Conservation (phyloP, 2,113 vertebrate species). For the Pterophyllum scalare region DNA sequence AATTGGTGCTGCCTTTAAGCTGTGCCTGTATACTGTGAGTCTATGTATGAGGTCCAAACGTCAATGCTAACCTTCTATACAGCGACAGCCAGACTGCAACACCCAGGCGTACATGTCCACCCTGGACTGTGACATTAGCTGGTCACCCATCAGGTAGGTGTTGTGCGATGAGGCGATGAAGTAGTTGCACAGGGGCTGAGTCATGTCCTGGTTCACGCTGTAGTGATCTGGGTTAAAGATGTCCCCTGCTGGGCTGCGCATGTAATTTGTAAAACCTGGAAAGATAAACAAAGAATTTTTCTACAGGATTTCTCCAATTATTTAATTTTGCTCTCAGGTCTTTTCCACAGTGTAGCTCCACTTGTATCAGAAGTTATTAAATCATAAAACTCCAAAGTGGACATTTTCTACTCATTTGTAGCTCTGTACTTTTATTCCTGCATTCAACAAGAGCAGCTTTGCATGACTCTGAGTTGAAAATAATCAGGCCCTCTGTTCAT, state of each 20-base stretch:
- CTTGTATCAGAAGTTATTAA: neutral
- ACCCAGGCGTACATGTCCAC: slow-evolving; percentile 99
- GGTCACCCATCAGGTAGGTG: slow-evolving; percentile 98
- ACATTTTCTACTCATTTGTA: neutral
- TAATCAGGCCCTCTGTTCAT: too few relatives aligned
- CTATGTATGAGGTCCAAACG: neutral
- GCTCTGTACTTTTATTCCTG: neutral
- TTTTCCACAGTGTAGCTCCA: neutral
- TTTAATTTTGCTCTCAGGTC: neutral
- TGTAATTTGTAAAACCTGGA: slow-evolving; percentile 95
- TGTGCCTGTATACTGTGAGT: neutral
- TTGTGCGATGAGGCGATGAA: slow-evolving; percentile 98
- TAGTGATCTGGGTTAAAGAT: slow-evolving; percentile 94
- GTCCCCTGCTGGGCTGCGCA: slow-evolving; percentile 91
- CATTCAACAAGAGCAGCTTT: too few relatives aligned
- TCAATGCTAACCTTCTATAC: slow-evolving; percentile 89
- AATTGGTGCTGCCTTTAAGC: neutral
- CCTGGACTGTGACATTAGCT: slow-evolving; percentile 97
- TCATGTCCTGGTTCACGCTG: slow-evolving; percentile 93
- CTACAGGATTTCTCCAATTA: neutral
- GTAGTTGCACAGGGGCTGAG: slow-evolving; percentile 89
- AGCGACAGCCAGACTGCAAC: slow-evolving; percentile 95
- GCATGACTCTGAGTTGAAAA: too few relatives aligned
- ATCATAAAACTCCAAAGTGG: neutral
- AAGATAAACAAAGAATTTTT: neutral